phyloP scores from a whole-genome alignment of 2,113 vertebrate species.

The Gnathochromis pfefferi region DNA sequence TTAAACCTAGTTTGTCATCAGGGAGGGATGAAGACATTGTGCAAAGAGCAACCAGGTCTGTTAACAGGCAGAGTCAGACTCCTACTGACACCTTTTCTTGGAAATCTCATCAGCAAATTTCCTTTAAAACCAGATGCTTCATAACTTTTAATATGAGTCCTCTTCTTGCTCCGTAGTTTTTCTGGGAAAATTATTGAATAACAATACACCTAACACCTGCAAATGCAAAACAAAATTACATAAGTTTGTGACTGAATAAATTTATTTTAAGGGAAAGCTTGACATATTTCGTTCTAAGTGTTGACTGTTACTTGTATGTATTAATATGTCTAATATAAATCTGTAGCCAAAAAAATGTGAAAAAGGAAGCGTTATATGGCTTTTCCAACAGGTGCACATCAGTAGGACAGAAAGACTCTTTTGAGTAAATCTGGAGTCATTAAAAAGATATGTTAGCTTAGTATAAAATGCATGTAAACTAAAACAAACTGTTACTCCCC shows the following conservation, averaged over 20 bases:
- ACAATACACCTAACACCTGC: neutral
- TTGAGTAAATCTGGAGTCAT: neutral
- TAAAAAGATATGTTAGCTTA: neutral
- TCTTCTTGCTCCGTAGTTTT: neutral
- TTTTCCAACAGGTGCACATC: neutral
- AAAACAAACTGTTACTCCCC: neutral
- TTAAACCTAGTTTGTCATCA: constrained; percentile 68
- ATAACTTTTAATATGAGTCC: neutral
- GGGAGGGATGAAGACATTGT: constrained; percentile 31
- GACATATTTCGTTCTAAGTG: neutral
- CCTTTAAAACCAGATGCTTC: constrained; percentile 3
- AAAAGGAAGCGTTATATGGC: neutral
- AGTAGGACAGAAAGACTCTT: neutral
- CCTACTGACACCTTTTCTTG: constrained; percentile 38
- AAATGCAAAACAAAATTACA: neutral
- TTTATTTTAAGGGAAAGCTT: neutral
- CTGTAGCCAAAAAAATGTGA: neutral
- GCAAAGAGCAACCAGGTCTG: constrained; percentile 34
- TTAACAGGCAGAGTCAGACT: constrained; percentile 31
- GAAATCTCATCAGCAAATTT: constrained; percentile 18
- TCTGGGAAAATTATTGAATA: neutral
- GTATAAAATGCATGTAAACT: neutral
- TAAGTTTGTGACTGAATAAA: neutral
- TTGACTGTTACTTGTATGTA: neutral
- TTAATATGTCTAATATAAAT: neutral